These are phyloP conservation scores for Liparis tanakae DNA, from an alignment of 2,797 vertebrate genomes.

Conservation along the genomic window DNA sequence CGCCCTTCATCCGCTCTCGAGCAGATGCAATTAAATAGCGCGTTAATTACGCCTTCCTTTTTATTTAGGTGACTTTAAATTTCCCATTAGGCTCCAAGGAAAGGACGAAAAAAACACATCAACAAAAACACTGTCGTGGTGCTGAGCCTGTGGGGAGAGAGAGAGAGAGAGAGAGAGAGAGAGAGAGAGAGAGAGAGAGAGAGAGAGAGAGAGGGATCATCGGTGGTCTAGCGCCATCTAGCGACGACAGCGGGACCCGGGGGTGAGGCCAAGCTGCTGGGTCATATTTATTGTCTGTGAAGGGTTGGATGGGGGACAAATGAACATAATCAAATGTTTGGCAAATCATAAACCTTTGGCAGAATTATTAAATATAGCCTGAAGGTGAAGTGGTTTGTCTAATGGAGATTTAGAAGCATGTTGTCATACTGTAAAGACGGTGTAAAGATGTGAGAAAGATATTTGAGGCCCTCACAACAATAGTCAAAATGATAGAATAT, in stretches of 20 bases:
- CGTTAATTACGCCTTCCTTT: slow-evolving; percentile 80
- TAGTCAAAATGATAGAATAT: neutral
- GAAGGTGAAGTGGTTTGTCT: neutral
- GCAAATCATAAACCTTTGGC: neutral
- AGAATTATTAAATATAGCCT: neutral
- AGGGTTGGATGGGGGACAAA: neutral
- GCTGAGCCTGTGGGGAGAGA: slow-evolving; percentile 31
- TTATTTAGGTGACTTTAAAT: slow-evolving; percentile 81
- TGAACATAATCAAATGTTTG: neutral
- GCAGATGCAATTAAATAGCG: slow-evolving; percentile 80
- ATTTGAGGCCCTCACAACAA: neutral
- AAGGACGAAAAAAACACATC: neutral
- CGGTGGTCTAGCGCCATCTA: slow-evolving; percentile 80
- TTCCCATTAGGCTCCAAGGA: slow-evolving; percentile 71
- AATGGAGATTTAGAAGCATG: neutral
- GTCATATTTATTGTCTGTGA: neutral
- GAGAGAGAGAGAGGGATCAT: slow-evolving; percentile 22
- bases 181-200: slow-evolving; percentile 7
- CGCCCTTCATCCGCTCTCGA: slow-evolving; percentile 71
- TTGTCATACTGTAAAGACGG: neutral
- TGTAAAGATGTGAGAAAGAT: neutral
- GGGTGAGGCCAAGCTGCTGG: slow-evolving; percentile 43
- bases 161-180: neutral
- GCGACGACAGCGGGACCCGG: slow-evolving; percentile 42
- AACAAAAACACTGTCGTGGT: slow-evolving; percentile 17